Base-by-base conservation (phyloP, 2,113 vertebrate genomes). In the Megalops atlanticus region DNA sequence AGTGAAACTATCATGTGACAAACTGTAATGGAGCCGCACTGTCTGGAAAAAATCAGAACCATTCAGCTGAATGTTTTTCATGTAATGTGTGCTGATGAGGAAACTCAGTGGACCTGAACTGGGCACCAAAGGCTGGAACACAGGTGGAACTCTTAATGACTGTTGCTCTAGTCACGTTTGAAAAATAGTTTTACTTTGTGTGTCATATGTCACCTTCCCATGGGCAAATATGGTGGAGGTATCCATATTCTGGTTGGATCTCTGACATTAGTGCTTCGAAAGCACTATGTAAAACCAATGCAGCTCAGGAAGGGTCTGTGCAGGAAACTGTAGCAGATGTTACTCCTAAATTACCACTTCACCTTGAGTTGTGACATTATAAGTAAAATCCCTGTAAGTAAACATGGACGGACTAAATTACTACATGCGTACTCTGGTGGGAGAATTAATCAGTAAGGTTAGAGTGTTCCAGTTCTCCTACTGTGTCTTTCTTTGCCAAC, bases 1-100 rank as follows among this genome's bases (percentile, higher is more conserved):
- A 64, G 58, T 64, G 39, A 73, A 73, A 40, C 71, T 36, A 73
- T 40, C 31, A 64, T 31, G 11, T 64, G 58, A 64, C n/a, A 64
- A 64, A 64, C 58, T 58, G 52, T 58, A 27, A 58, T 58, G n/a
- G 58, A 64, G 8, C 58, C 1, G 58, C 58, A 31, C 24, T 15
- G 58, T 64, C 24, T 64, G 18, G 58, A 5, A 31, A n/a, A 64
- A 64, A 31, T 64, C 24, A 10, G 58, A 64, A 10, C 58, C 10
- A 31, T 64, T n/a, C 58, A 2, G 8, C 58, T 64, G 58, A 64
- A 64, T 6, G 58, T n/a, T 64, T 64, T 64, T 64, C n/a, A 64
- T 64, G 24, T n/a, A 64, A 64, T 31, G n/a, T 10, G n/a, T 27
- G 4, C n/a, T 31, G n/a, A 64, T 64, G 5, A 27, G 58, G 58